Conservation (phyloP, 2,797 vertebrate genomes). For the Pangasius djambal region DNA sequence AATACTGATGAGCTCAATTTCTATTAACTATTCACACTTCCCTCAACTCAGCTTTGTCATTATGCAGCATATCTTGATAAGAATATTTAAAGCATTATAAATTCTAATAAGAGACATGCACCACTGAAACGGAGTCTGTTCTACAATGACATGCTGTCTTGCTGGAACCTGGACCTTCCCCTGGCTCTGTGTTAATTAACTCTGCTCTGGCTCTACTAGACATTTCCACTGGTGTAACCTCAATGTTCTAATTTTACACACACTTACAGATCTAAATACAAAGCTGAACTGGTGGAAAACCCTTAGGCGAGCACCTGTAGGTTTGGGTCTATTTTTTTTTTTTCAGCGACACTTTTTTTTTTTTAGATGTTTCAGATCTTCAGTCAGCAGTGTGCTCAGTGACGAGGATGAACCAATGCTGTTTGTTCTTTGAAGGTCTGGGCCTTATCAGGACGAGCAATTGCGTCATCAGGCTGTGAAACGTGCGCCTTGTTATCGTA, state of each 20-base stretch:
- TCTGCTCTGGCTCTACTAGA: background rate
- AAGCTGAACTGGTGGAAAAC: background rate
- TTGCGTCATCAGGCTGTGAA: background rate
- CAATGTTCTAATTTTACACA: slow-evolving; percentile 3
- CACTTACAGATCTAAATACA: background rate
- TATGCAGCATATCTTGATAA: background rate
- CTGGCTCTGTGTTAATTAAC: background rate
- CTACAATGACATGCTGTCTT: background rate
- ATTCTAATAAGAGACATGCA: background rate
- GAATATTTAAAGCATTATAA: slow-evolving; percentile 14
- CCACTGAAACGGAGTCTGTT: background rate
- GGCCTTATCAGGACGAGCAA: slow-evolving; percentile 4
- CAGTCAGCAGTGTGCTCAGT: background rate
- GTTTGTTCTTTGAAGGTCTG: background rate
- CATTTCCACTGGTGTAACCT: background rate
- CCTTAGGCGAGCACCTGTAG: background rate
- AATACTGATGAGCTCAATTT: background rate
- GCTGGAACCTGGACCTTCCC: background rate
- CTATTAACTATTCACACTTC: background rate
- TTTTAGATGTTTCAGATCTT: background rate
- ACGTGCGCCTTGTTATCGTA: background rate
- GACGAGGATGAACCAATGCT: background rate
- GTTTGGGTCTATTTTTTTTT: no score
- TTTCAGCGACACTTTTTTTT: no score
- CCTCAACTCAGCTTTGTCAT: background rate